These are phyloP conservation scores for Calyptommatus sinebrachiatus DNA, from an alignment of 2,113 vertebrate species.

Conservation along the genomic window DNA sequence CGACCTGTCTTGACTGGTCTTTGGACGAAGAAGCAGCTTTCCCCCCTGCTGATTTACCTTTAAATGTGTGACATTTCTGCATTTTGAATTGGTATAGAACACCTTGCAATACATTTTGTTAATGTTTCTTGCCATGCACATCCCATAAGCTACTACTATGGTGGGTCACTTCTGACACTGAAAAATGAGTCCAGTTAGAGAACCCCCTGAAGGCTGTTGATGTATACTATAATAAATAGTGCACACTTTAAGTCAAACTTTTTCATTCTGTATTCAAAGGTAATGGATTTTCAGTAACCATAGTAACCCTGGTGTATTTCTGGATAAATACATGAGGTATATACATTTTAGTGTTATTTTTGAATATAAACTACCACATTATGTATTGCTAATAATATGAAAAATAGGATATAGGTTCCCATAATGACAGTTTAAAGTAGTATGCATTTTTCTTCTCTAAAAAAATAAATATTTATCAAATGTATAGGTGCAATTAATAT, in stretches of 20 bases:
- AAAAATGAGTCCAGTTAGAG: constrained; percentile 83
- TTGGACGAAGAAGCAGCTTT: neutral
- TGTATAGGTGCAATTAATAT: constrained; percentile 76
- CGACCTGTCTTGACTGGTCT: neutral
- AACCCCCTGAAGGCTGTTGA: constrained; percentile 82
- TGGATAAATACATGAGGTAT: constrained; percentile 83
- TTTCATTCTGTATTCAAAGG: constrained; percentile 86
- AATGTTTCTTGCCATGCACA: constrained; percentile 71
- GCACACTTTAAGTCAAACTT: constrained; percentile 84
- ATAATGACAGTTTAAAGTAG: constrained; percentile 80
- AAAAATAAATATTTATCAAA: constrained; percentile 83
- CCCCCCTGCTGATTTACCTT: constrained; percentile 62
- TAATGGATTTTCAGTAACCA: constrained; percentile 86
- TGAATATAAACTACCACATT: constrained; percentile 87
- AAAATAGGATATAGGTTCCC: constrained; percentile 80
- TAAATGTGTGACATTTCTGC: constrained; percentile 65
- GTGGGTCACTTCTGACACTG: constrained; percentile 82
- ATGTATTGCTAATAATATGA: constrained; percentile 85
- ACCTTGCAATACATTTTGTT: constrained; percentile 79
- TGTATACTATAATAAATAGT: constrained; percentile 84
- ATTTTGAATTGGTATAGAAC: constrained; percentile 73
- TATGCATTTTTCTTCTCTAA: constrained; percentile 80
- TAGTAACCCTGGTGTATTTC: constrained; percentile 82
- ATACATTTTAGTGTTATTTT: constrained; percentile 83
- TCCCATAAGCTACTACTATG: constrained; percentile 73